Evolutionary conservation across 2,113 vertebrate species (phyloP).

Genomic region (Tretioscincus oriximinensis): DNA sequence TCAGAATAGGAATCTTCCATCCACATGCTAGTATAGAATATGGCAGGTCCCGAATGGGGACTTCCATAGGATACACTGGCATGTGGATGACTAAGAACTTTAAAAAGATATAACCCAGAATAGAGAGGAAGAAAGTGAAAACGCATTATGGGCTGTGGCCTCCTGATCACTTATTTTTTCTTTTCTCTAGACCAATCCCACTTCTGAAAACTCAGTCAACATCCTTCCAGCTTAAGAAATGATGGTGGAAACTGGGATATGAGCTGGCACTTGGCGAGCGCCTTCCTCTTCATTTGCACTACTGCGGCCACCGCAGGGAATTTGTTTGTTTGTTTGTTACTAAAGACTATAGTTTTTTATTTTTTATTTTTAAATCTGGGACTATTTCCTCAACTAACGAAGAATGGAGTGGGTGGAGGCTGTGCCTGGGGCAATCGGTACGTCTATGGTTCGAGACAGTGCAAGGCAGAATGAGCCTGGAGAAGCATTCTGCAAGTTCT

Average conservation of each 20-base stretch:
- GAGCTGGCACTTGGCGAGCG: constrained; percentile 9
- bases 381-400: constrained; percentile 32
- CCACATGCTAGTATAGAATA: no score
- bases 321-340: constrained; percentile 43
- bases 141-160: no score
- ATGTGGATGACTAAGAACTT: no score
- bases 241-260: constrained; percentile 60
- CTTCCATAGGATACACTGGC: no score
- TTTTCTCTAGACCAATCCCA: constrained; percentile 69
- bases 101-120: no score
- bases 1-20: no score
- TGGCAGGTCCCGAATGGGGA: no score
- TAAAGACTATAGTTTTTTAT: constrained; percentile 63
- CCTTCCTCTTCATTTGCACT: constrained; percentile 66
- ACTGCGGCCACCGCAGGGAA: constrained; percentile 52
- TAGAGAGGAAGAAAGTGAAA: no score
- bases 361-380: not conserved
- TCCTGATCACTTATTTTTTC: not conserved
- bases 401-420: constrained; percentile 9
- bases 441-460: not conserved
- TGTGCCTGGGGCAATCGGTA: not conserved
- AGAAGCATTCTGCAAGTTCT: not conserved
- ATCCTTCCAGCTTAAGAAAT: constrained; percentile 76
- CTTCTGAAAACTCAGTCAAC: constrained; percentile 75
- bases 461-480: not conserved